Base-by-base conservation (phyloP, 2,797 vertebrate genomes). In the Gymnoscopelus braueri region DNA sequence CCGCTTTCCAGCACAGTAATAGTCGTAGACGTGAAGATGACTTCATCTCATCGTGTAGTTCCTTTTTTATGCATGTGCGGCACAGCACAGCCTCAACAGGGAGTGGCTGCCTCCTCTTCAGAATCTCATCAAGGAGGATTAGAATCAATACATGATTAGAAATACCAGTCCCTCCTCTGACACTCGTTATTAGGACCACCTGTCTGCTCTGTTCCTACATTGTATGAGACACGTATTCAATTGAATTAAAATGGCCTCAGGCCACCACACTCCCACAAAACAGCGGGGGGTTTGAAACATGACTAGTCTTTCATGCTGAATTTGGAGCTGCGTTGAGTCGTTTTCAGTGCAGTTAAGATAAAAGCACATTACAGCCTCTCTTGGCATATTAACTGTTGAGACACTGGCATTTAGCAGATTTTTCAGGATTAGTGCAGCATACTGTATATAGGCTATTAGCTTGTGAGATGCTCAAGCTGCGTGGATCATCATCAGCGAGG, bases 241-340 rank as follows among this genome's bases (percentile, higher is more conserved):
- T 44, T 44, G 39, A 75, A 86, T 88, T 82, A 85, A 86, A 71
- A 57, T 70, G 80, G 63, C 74, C 78, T 87, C 85, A 67, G 65
- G 67, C 32, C 32, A 75, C 47, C 80, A 84, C 74, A 64, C 74
- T 72, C 24, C 39, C 73, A 67, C 29, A 10, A 64, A 78, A 87
- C 65, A 63, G 26, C 3, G 12, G 24, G 48, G 56, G 68, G 60
- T 53, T 71, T 47, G 67, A 81, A 73, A 64, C 48, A 29, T 44
- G 73, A 83, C 77, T 23, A 61, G 26, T 50, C 57, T 57, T 60
- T 29, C 55, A 39, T 52, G 58, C 51, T 19, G 24, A 60, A 65
- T 52, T 5, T 0, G 65, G n/a, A 26, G 14, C 5, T 74, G 64
- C 32, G 50, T 24, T 32, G 10, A 70, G 71, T 68, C 69, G 15